These are phyloP conservation scores for Atherinosoma microstoma DNA, from an alignment of 2,797 vertebrate genomes.

Conservation along the genomic window DNA sequence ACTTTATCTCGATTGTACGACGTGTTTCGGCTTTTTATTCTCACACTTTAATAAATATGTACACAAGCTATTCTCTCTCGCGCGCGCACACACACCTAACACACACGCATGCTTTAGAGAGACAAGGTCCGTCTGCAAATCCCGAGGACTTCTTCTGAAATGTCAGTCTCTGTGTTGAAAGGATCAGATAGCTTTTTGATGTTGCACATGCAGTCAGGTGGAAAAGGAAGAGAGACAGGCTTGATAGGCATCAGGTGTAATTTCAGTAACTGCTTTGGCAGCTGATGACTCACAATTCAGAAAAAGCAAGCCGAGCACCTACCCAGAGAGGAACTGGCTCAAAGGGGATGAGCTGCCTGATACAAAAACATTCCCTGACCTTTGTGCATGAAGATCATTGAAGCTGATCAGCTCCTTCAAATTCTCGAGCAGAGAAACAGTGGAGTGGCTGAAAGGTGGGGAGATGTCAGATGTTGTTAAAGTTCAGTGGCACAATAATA, in stretches of 20 bases:
- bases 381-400: slow-evolving; percentile 71
- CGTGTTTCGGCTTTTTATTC: background rate
- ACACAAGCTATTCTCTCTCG: background rate
- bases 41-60: background rate
- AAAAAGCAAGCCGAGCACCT: slow-evolving; percentile 43
- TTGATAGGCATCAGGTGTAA: slow-evolving; percentile 84
- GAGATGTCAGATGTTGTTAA: slow-evolving; percentile 42
- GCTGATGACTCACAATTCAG: slow-evolving; percentile 74
- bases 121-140: slow-evolving; percentile 60
- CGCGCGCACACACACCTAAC: background rate
- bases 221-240: slow-evolving; percentile 73
- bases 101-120: slow-evolving; percentile 4
- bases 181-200: slow-evolving; percentile 82
- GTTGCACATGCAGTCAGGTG: slow-evolving; percentile 66
- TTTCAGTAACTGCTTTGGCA: slow-evolving; percentile 78
- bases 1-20: slow-evolving; percentile 9
- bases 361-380: slow-evolving; percentile 58
- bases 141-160: slow-evolving; percentile 66
- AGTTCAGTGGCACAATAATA: slow-evolving; percentile 23
- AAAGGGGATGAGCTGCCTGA: slow-evolving; percentile 45
- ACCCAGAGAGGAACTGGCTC: slow-evolving; percentile 50
- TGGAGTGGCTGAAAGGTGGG: slow-evolving; percentile 29
- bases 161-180: slow-evolving; percentile 76
- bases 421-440: slow-evolving; percentile 26
- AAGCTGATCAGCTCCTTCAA: slow-evolving; percentile 54